A percentile compares a stretch with the other conserved stretches of the same genome.
Evolutionary conservation across 64 coral and sea anemone species (phyloP).

Genomic region (Exaiptasia diaphana): DNA sequence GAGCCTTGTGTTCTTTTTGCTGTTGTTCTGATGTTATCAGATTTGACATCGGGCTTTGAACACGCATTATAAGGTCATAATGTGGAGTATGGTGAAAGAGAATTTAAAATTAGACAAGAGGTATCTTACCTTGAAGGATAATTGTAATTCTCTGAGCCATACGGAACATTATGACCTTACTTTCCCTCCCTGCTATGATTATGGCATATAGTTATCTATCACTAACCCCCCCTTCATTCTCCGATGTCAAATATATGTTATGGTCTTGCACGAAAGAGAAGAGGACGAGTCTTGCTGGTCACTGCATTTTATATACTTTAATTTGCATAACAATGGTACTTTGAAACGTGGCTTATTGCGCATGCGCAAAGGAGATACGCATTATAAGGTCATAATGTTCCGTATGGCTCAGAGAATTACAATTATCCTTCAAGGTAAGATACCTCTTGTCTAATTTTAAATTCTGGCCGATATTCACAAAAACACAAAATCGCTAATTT

Average conservation of each 20-base stretch:
- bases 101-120: neutral
- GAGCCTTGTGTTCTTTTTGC: neutral
- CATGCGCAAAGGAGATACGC: too few relatives aligned
- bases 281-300: neutral
- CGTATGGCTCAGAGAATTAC: too few relatives aligned
- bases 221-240: neutral
- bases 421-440: too few relatives aligned
- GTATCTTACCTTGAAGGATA: neutral
- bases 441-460: too few relatives aligned
- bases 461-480: too few relatives aligned
- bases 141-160: neutral
- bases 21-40: neutral
- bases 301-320: neutral
- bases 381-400: too few relatives aligned
- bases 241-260: neutral
- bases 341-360: neutral
- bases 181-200: neutral
- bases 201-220: neutral
- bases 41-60: neutral
- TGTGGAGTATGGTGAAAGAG: neutral
- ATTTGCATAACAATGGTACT: neutral
- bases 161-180: neutral
- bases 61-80: neutral
- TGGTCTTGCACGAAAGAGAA: neutral
- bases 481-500: too few relatives aligned